A percentile compares a stretch with the other conserved stretches of the same genome.
phyloP scores from a whole-genome alignment of 2,113 vertebrate species.

The Psittacula cyanocephala region DNA sequence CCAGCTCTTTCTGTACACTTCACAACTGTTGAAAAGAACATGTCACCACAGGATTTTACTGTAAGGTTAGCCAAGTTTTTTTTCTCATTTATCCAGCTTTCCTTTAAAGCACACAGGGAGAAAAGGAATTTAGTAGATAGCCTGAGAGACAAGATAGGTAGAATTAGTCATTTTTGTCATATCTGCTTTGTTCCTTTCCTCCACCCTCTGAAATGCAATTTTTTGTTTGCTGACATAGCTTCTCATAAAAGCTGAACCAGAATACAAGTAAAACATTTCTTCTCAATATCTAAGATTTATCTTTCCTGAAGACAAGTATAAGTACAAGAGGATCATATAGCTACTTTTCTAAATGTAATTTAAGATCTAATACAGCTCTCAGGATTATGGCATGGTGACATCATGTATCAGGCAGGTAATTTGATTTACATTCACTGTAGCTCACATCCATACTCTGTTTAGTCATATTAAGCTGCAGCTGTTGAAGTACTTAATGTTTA shows the following conservation, averaged over 20 bases:
- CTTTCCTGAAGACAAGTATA: neutral
- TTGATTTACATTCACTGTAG: neutral
- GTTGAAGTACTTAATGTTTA: neutral
- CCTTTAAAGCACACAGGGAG: neutral
- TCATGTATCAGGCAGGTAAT: neutral
- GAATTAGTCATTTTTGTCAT: slow-evolving; percentile 21
- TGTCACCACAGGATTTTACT: neutral
- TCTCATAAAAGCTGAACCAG: slow-evolving; percentile 66
- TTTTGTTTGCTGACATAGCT: slow-evolving; percentile 18
- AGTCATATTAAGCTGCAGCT: neutral
- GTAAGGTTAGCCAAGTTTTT: neutral
- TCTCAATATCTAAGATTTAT: neutral
- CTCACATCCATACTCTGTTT: neutral
- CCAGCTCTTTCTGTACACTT: neutral
- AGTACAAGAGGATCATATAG: neutral
- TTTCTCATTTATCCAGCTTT: neutral
- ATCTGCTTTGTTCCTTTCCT: slow-evolving; percentile 9
- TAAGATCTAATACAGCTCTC: neutral
- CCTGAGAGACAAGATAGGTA: slow-evolving; percentile 14
- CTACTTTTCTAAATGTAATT: neutral
- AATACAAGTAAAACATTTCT: slow-evolving; percentile 51
- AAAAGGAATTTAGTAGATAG: slow-evolving; percentile 2
- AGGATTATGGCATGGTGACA: neutral
- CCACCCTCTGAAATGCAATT: slow-evolving; percentile 24
- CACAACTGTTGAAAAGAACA: neutral